Evolutionary conservation across 2,797 vertebrate species (phyloP).

Genomic region (Chaenodraco wilsoni): DNA sequence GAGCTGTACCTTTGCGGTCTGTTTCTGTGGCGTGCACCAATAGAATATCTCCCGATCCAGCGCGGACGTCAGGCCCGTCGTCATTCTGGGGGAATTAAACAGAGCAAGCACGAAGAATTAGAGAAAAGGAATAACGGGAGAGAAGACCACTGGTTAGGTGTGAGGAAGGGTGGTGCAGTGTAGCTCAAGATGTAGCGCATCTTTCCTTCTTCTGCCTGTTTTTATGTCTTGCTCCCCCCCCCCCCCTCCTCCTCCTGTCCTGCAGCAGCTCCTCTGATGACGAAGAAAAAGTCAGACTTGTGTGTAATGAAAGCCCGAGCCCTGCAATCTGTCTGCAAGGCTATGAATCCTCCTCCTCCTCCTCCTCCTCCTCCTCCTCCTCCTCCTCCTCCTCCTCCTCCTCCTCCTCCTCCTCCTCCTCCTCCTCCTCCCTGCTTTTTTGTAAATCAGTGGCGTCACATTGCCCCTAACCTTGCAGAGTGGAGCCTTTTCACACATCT

Average conservation of each 20-base stretch:
- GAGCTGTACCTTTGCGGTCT: conserved; percentile 92
- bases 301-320: conserved; percentile 44
- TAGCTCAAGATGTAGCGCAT: conserved; percentile 59
- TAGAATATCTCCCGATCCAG: conserved; percentile 95
- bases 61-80: conserved; percentile 96
- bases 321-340: conserved; percentile 42
- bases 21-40: conserved; percentile 97
- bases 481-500: too few species aligned
- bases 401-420: too few species aligned
- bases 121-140: conserved; percentile 20
- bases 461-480: too few species aligned
- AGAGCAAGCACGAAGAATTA: conserved; percentile 18
- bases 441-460: conserved; percentile 40
- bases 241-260: conserved; percentile 47
- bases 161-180: conserved; percentile 61
- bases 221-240: conserved; percentile 20
- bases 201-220: conserved; percentile 37
- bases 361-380: neutral
- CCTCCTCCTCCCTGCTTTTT: neutral
- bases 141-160: conserved; percentile 35
- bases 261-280: conserved; percentile 74
- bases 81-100: conserved; percentile 85
- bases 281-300: conserved; percentile 64
- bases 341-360: conserved; percentile 8
- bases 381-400: too few species aligned